These are phyloP conservation scores for Drepana arcuata DNA, from an alignment of 1,140 invertebrate species.

Conservation along the genomic window DNA sequence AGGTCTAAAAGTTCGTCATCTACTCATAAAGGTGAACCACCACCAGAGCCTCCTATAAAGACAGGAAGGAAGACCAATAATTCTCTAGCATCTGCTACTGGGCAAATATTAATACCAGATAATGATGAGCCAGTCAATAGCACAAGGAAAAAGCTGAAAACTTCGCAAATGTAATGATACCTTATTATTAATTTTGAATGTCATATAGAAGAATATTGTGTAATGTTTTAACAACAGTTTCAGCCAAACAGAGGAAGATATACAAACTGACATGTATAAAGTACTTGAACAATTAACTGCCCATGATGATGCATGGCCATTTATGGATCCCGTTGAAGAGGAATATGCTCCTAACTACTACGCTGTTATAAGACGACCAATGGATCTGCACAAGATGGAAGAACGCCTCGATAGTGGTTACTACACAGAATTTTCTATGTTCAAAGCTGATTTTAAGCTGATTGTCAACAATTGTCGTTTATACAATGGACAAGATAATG, in stretches of 20 bases:
- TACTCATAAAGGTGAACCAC: constrained; percentile 60
- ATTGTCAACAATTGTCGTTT: constrained; percentile 93
- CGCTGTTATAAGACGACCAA: constrained; percentile 82
- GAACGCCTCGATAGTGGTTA: constrained; percentile 85
- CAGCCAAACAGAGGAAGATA: constrained; percentile 84
- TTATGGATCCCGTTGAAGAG: constrained; percentile 91
- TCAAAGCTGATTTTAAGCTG: constrained; percentile 89
- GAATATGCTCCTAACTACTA: constrained; percentile 93
- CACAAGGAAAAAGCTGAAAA: constrained; percentile 75
- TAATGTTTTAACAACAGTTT: constrained; percentile 52
- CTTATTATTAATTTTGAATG: neutral
- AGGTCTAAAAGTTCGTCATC: constrained; percentile 50
- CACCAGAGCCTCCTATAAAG: constrained; percentile 66
- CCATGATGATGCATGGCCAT: constrained; percentile 93
- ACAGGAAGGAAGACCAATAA: constrained; percentile 89
- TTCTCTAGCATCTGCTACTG: constrained; percentile 86
- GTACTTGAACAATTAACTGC: constrained; percentile 87
- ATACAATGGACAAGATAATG: constrained; percentile 93
- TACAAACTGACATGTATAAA: constrained; percentile 91
- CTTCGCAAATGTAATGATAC: constrained; percentile 76
- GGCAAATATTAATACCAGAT: constrained; percentile 83
- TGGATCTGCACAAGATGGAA: constrained; percentile 92
- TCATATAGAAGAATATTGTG: no score
- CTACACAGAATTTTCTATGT: constrained; percentile 85
- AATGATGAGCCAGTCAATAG: constrained; percentile 56